Evolutionary conservation across 2,113 vertebrate genomes (phyloP).

Genomic region (Isichthys henryi): DNA sequence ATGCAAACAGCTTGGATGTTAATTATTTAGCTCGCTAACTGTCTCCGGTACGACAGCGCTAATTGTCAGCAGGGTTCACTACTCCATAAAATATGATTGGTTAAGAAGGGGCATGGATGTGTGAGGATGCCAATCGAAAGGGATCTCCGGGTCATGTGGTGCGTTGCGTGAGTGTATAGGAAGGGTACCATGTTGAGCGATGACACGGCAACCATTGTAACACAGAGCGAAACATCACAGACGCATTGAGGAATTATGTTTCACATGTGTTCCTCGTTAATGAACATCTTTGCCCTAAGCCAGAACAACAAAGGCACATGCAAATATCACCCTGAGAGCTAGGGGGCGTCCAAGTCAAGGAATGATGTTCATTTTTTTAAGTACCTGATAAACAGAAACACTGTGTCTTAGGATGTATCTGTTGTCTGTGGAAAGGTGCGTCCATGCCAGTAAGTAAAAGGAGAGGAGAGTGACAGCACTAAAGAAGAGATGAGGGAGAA

Average conservation of each 20-base stretch:
- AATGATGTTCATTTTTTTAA: neutral
- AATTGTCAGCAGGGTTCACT: neutral
- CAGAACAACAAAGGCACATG: neutral
- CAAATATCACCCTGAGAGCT: neutral
- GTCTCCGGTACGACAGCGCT: neutral
- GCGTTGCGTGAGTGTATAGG: neutral
- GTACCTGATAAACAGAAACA: neutral
- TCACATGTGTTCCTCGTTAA: neutral
- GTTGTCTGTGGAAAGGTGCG: neutral
- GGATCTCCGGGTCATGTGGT: neutral
- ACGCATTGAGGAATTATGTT: neutral
- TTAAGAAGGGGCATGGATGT: neutral
- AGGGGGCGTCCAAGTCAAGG: neutral
- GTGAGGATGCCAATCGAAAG: neutral
- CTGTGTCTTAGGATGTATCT: neutral
- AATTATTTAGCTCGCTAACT: conserved; percentile 10
- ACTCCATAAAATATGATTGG: neutral
- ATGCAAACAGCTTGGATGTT: neutral
- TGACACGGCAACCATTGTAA: neutral
- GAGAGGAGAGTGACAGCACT: neutral
- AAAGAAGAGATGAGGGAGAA: neutral
- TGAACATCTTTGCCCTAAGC: neutral
- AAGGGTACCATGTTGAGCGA: neutral
- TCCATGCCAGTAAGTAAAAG: neutral
- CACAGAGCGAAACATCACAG: neutral